Evolutionary conservation across 2,113 vertebrate species (phyloP).

Genomic region (Oncorhynchus clarkii): DNA sequence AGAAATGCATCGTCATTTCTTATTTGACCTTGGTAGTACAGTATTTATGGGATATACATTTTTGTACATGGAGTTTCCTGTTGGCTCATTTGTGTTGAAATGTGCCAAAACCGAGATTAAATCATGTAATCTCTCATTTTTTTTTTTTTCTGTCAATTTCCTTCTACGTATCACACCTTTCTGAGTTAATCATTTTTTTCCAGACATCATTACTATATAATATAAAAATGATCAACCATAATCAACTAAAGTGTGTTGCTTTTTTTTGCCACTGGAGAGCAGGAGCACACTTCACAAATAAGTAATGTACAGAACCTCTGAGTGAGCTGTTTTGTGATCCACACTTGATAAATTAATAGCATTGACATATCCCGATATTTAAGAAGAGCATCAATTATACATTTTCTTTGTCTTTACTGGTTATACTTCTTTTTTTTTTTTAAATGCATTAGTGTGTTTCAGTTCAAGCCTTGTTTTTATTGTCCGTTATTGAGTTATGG

Average conservation of each 20-base stretch:
- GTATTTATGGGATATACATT: not conserved
- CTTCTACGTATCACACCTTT: conserved; percentile 3
- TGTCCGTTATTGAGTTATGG: not conserved
- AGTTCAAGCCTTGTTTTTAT: no score
- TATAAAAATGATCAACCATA: not conserved
- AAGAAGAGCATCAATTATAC: not conserved
- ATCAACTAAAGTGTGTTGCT: not conserved
- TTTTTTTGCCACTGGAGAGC: conserved; percentile 54
- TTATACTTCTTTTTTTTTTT: no score
- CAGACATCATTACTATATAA: not conserved
- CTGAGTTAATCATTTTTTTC: not conserved
- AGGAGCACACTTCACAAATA: conserved; percentile 45
- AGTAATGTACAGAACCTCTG: not conserved
- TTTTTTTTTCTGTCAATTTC: no score
- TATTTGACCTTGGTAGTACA: not conserved
- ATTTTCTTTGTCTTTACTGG: not conserved
- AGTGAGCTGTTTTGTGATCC: not conserved
- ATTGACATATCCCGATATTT: not conserved
- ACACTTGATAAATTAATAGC: not conserved
- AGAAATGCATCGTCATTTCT: not conserved
- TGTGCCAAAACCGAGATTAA: conserved; percentile 47
- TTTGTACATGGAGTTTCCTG: conserved; percentile 17
- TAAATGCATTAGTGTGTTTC: no score
- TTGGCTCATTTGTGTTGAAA: conserved; percentile 18
- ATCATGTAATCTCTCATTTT: not conserved